Evolutionary conservation across 2,888 invertebrate genomes (phyloP).

Genomic region (Anoplius nigerrimus): DNA sequence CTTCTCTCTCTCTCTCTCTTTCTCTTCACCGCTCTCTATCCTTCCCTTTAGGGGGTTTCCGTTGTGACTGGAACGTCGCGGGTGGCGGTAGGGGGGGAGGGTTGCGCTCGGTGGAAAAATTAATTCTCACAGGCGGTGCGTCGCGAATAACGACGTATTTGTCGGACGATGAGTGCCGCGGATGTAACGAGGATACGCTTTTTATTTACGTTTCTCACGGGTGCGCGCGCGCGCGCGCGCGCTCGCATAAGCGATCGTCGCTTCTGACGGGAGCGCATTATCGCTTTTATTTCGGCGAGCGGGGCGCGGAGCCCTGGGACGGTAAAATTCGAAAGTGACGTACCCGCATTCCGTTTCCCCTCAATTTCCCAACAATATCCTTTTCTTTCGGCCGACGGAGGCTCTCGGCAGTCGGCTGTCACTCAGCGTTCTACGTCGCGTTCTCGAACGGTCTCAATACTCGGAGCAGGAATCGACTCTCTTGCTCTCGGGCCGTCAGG

Average conservation of each 20-base stretch:
- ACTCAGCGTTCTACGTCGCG: not conserved
- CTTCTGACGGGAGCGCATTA: too few species aligned
- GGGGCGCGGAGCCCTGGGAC: not conserved
- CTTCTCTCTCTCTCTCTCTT: not conserved
- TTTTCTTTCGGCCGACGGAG: not conserved
- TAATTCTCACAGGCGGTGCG: slow-evolving; percentile 37
- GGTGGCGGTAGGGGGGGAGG: slow-evolving; percentile 3
- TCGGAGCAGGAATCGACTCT: too few species aligned
- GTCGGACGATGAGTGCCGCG: slow-evolving; percentile 33
- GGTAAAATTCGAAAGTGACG: slow-evolving; percentile 31
- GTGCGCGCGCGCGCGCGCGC: slow-evolving; percentile 22
- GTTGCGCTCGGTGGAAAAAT: slow-evolving; percentile 27
- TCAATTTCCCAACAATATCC: not conserved
- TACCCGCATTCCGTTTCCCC: slow-evolving; percentile 9
- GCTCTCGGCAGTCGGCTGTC: not conserved
- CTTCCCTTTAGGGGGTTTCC: not conserved
- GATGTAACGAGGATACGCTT: slow-evolving; percentile 52
- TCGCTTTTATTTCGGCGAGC: not conserved
- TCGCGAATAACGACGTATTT: slow-evolving; percentile 44
- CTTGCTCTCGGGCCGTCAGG: too few species aligned
- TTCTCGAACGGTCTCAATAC: not conserved
- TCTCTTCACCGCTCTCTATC: not conserved
- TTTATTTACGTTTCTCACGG: slow-evolving; percentile 45
- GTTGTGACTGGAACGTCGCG: too few species aligned
- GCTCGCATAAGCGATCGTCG: too few species aligned